Conservation (phyloP, 2,888 invertebrate species). For the Eupeodes luniger region DNA sequence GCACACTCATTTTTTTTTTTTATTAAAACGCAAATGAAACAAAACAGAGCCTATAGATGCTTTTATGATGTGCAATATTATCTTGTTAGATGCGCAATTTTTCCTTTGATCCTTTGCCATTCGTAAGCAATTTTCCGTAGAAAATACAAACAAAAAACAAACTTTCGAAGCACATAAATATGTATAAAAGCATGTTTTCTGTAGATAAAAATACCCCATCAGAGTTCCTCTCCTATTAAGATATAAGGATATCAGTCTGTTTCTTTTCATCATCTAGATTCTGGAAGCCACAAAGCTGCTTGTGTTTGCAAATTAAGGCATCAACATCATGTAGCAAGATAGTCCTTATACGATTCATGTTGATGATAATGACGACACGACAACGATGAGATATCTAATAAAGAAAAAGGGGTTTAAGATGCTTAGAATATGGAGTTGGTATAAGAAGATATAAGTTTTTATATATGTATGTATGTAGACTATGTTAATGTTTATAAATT, state of each 20-base stretch:
- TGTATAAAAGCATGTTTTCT: too few relatives aligned
- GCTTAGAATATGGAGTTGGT: not conserved
- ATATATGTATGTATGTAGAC: not conserved
- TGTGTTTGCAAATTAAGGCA: conserved; percentile 62
- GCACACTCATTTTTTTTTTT: conserved; percentile 2
- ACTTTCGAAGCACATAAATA: too few relatives aligned
- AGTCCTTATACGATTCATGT: conserved; percentile 29
- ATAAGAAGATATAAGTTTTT: too few relatives aligned
- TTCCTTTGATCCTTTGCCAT: conserved; percentile 28
- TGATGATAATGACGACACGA: conserved; percentile 4
- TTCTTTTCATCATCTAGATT: conserved; percentile 9
- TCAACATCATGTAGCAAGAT: conserved; percentile 46
- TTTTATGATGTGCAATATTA: conserved; percentile 59
- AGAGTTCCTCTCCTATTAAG: not conserved
- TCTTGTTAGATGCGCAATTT: conserved; percentile 6
- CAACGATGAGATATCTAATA: not conserved
- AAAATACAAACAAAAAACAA: conserved; percentile 8
- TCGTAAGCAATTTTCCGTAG: conserved; percentile 36
- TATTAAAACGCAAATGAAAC: conserved; percentile 12
- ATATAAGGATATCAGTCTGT: not conserved
- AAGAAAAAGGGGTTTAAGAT: conserved; percentile 27
- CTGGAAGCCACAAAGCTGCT: conserved; percentile 42
- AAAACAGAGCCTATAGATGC: conserved; percentile 25
- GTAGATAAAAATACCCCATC: not conserved
- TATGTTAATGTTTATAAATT: conserved; percentile 14